Evolutionary conservation across 2,113 vertebrate species (phyloP).

Genomic region (Phrynosoma platyrhinos): DNA sequence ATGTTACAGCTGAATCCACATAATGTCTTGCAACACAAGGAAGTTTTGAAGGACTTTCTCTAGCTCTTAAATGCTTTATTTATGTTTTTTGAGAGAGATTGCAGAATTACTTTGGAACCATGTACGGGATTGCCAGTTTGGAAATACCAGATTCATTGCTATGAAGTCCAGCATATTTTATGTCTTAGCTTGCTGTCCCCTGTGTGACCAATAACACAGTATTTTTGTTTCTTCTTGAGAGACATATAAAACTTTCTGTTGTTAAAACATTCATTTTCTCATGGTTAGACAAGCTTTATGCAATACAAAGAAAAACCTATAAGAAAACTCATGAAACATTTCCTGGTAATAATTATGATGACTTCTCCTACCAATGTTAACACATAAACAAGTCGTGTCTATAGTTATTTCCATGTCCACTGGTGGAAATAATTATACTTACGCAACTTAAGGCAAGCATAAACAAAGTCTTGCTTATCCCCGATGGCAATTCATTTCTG

Average conservation of each 20-base stretch:
- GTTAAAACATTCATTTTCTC: neutral
- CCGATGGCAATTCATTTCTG: neutral
- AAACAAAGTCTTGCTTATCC: neutral
- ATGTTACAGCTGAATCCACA: neutral
- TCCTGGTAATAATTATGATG: neutral
- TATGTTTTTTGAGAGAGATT: neutral
- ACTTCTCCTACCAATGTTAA: neutral
- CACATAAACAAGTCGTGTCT: neutral
- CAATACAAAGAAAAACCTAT: neutral
- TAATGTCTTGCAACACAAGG: neutral
- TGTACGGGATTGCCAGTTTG: neutral
- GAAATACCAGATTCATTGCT: neutral
- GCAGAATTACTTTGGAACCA: neutral
- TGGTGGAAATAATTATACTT: neutral
- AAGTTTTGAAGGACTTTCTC: neutral
- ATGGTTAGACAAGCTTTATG: neutral
- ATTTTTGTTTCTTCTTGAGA: neutral
- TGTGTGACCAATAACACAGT: neutral
- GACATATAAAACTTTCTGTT: neutral
- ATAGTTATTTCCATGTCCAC: neutral
- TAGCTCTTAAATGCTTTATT: neutral
- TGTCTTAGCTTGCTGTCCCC: neutral
- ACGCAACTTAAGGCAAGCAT: neutral
- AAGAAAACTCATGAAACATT: neutral
- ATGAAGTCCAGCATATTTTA: neutral